Conservation (phyloP, 2,888 invertebrate species). For the Crematogaster levior region DNA sequence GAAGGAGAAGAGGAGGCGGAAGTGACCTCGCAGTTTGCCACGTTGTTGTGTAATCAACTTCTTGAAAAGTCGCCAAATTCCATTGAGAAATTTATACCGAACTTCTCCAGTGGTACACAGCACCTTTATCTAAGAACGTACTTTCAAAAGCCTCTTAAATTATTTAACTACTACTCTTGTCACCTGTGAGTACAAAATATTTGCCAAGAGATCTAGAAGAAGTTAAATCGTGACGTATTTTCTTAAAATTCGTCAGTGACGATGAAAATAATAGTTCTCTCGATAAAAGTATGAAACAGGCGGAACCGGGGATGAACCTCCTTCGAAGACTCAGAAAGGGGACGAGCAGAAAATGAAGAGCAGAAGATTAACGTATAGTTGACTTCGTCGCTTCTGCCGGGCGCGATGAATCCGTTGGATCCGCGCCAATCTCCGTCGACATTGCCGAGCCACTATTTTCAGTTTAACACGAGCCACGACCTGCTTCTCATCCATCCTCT, state of each 20-base stretch:
- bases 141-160: not conserved
- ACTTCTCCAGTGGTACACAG: not conserved
- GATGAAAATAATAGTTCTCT: not conserved
- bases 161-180: not conserved
- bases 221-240: not conserved
- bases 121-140: not conserved
- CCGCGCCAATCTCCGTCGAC: conserved; percentile 53
- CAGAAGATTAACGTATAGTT: conserved; percentile 53
- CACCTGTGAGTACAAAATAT: not conserved
- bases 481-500: not conserved
- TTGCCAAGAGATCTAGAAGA: not conserved
- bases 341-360: conserved; percentile 41
- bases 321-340: not conserved
- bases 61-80: conserved; percentile 51
- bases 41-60: conserved; percentile 53
- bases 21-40: conserved; percentile 42
- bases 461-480: conserved; percentile 42
- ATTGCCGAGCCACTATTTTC: conserved; percentile 38
- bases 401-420: conserved; percentile 53
- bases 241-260: not conserved
- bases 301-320: not conserved
- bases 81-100: conserved; percentile 35
- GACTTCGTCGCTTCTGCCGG: conserved; percentile 37
- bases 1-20: conserved; percentile 28
- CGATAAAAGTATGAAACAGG: conserved; percentile 14